Evolutionary conservation across 2,888 invertebrate genomes (phyloP).

Genomic region (Orgyia antiqua): DNA sequence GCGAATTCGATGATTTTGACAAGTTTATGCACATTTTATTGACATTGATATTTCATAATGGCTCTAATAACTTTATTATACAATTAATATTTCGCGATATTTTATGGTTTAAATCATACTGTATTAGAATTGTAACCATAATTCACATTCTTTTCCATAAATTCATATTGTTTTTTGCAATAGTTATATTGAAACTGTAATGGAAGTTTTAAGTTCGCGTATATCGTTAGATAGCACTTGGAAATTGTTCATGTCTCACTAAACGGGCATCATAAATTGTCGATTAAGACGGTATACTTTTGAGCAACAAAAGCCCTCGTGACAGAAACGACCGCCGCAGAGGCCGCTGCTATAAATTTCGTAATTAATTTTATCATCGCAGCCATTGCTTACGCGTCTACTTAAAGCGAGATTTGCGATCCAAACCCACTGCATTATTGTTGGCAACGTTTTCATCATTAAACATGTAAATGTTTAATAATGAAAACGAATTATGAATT

Average conservation of each 20-base stretch:
- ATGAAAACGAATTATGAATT: too few species aligned
- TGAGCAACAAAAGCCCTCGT: slow-evolving; percentile 49
- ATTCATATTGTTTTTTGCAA: too few species aligned
- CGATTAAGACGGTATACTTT: slow-evolving; percentile 62
- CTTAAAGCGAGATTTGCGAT: slow-evolving; percentile 66
- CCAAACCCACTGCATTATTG: slow-evolving; percentile 56
- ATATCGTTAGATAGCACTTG: slow-evolving; percentile 41
- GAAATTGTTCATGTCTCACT: slow-evolving; percentile 32
- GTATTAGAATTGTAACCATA: too few species aligned
- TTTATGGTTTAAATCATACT: too few species aligned
- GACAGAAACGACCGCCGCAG: slow-evolving; percentile 40
- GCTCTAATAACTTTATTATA: too few species aligned
- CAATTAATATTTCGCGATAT: too few species aligned
- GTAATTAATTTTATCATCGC: slow-evolving; percentile 70
- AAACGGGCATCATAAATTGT: slow-evolving; percentile 56
- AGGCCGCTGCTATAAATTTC: slow-evolving; percentile 53
- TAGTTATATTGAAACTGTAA: too few species aligned
- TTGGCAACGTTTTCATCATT: slow-evolving; percentile 57
- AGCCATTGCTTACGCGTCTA: slow-evolving; percentile 59
- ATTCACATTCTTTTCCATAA: too few species aligned
- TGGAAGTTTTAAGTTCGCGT: too few species aligned
- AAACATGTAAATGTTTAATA: slow-evolving; percentile 61
- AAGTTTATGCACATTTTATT: too few species aligned
- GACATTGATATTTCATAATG: too few species aligned
- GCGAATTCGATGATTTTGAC: too few species aligned